Evolutionary conservation across 2,888 invertebrate genomes (phyloP), one percentile per base, ranked within the genome.

Genomic region (Ectemnius cavifrons): DNA sequence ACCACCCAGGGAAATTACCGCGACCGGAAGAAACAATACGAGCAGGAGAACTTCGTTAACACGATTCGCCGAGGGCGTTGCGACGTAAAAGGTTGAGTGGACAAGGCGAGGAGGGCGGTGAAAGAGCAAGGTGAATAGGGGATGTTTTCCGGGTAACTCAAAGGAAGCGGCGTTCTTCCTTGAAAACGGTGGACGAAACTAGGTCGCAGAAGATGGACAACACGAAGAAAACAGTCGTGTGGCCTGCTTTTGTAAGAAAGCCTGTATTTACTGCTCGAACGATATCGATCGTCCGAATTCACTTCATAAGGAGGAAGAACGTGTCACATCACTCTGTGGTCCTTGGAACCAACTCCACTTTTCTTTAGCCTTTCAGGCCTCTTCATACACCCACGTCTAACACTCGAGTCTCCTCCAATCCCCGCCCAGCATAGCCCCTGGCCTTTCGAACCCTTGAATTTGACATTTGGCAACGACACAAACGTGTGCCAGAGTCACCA

Each of bases 271-370:
- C 73, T 20, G 66, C 56, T 27, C 64, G 63, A 63, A 68, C 66
- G 65, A 58, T 65, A 81, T 81, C 81, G 80, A 81, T 81, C 81
- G 70, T 59, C 28, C 71, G 77, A 72, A 63, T 76, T 74, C 69
- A 16, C 58, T 52, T 52, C 16, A 16, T 52, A 45, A 46, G 37
- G 13, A 64, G 46, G 18, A 3, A 23, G 60, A 72, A 67, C 67
- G 63, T 67, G 69, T 70, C 71, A 67, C 63, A 23, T 23, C 77
- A 65, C 49, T 47, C 66, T 72, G 27, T 56, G 65, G 73, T 75
- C 77, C 77, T 80, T 80, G 80, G 70, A 13, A 67, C 49, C 58
- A n/a, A 14, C 60, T 57, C 61, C 13, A 63, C 61, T 14, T 65
- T 56, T 67, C 8, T 58, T 67, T 58, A 20, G 4, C 20, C 45